These are phyloP conservation scores for Hystrix cristata DNA, from an alignment of 2,113 vertebrate genomes.

Conservation along the genomic window DNA sequence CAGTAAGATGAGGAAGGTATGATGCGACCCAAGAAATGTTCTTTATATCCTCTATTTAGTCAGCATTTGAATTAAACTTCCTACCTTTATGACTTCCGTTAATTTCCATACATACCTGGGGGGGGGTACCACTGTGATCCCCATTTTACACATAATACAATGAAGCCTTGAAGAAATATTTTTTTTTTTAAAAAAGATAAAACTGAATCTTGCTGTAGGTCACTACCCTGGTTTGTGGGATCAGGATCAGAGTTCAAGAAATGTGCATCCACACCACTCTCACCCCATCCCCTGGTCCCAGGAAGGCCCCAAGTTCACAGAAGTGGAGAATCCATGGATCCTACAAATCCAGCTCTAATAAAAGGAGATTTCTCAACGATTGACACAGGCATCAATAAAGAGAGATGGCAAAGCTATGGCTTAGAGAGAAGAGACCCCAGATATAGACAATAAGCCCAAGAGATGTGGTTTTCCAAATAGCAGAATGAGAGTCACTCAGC, in stretches of 20 bases:
- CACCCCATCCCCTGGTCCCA: accelerated
- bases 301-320: neutral
- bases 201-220: neutral
- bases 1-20: neutral
- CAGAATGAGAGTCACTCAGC: neutral
- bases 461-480: neutral
- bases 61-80: neutral
- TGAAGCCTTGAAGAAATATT: neutral
- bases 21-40: no score
- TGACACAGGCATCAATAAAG: accelerated
- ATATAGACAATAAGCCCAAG: neutral
- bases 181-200: neutral
- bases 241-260: neutral
- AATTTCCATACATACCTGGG: neutral
- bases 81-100: neutral
- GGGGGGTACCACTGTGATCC: no score
- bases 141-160: neutral
- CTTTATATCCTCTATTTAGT: neutral
- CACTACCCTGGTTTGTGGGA: neutral
- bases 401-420: neutral
- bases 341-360: neutral
- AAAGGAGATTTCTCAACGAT: neutral
- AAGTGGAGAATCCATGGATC: neutral
- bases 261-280: neutral
- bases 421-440: neutral